Conservation (phyloP, 2,113 vertebrate species). For the Sakesphorus luctuosus region DNA sequence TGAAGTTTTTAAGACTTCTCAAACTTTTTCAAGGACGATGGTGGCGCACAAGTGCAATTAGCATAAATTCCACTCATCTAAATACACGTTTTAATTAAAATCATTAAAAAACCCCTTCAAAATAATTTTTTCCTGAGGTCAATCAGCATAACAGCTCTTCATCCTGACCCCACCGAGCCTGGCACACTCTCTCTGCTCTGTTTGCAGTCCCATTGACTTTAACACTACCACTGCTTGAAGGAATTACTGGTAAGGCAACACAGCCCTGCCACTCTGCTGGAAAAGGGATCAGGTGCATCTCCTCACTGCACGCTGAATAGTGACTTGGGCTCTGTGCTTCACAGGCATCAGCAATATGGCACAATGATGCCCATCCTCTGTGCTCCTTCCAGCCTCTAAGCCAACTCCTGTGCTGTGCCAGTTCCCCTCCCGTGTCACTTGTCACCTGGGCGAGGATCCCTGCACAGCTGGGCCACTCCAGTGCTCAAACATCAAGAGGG, state of each 20-base stretch:
- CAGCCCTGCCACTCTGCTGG: background rate
- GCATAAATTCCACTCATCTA: constrained; percentile 41
- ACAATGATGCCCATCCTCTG: background rate
- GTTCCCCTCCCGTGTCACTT: background rate
- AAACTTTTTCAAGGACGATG: constrained; percentile 17
- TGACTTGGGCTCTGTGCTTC: background rate
- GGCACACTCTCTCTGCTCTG: background rate
- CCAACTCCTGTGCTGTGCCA: background rate
- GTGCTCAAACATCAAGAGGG: background rate
- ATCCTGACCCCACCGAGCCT: background rate
- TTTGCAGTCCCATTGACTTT: constrained; percentile 16
- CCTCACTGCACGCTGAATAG: background rate
- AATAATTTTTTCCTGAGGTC: constrained; percentile 47
- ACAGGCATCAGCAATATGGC: background rate
- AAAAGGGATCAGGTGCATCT: background rate
- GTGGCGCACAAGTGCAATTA: constrained; percentile 3
- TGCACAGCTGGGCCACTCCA: background rate
- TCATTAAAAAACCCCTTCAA: constrained; percentile 1
- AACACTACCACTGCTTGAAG: background rate
- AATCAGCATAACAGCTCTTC: constrained; percentile 50
- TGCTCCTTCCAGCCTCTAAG: background rate
- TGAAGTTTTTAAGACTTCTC: background rate
- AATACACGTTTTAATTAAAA: constrained; percentile 38
- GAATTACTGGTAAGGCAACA: background rate
- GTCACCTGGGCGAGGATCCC: background rate